Evolutionary conservation across 2,888 invertebrate species (phyloP).

Genomic region (Drosophila nigricruria): DNA sequence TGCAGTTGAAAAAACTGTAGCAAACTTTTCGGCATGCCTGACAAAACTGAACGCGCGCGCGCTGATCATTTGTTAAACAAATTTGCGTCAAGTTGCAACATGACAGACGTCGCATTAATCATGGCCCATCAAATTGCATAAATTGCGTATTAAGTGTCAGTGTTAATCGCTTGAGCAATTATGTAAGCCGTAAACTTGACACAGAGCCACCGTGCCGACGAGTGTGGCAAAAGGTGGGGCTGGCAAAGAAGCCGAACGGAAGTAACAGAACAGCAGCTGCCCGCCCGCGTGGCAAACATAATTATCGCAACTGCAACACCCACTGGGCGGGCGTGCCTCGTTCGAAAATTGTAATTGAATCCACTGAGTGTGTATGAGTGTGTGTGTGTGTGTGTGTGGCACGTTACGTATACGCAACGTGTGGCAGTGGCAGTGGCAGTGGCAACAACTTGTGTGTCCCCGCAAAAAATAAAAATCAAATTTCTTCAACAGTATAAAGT

Average conservation of each 20-base stretch:
- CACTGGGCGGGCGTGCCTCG: conserved; percentile 6
- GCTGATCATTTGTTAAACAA: conserved; percentile 64
- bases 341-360: conserved; percentile 69
- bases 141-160: conserved; percentile 59
- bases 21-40: conserved; percentile 24
- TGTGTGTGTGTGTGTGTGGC: conserved; percentile 37
- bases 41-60: conserved; percentile 9
- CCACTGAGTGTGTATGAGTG: conserved; percentile 34
- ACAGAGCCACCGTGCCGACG: conserved; percentile 1
- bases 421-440: conserved; percentile 13
- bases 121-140: conserved; percentile 68
- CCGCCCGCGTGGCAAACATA: conserved; percentile 14
- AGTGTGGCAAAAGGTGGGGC: not conserved
- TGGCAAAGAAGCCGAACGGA: not conserved
- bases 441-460: conserved; percentile 16
- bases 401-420: conserved; percentile 68
- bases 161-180: conserved; percentile 65
- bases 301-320: conserved; percentile 31
- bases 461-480: conserved; percentile 69
- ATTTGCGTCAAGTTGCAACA: conserved; percentile 62
- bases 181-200: conserved; percentile 40
- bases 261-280: conserved; percentile 6
- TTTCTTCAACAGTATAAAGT: conserved; percentile 47
- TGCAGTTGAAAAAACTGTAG: conserved; percentile 27
- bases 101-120: conserved; percentile 67